Base-by-base conservation (phyloP, 2,888 invertebrate genomes). In the Gonocerus acuteangulatus region DNA sequence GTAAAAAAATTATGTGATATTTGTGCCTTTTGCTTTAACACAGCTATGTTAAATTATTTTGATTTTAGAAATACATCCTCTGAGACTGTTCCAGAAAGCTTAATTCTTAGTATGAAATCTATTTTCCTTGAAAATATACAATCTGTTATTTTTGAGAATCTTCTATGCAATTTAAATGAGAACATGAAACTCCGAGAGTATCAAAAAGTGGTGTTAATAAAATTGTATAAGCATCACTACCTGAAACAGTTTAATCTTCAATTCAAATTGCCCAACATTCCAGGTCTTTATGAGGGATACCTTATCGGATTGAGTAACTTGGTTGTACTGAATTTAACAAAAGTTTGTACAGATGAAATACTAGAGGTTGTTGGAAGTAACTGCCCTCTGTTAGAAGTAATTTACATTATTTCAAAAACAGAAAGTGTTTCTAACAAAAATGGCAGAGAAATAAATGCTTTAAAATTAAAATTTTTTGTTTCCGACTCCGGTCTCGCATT, bases 381-480 rank as follows among this genome's bases (percentile, higher is more conserved):
- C 36, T 62, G 62, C 36, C 59, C 62, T 36, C 42, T 45, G 13
- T 22, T 62, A 6, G 44, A 60, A 22, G 51, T 45, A 15, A 62
- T 62, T 42, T 42, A 60, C 22, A 62, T 62, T 27, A 32, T 60
- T 32, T 62, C 62, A 13, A 59, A 59, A 44, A 60, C 58, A 19
- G 62, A 59, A 27, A 60, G 59, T 18, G 48, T 23, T 1, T 49
- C 49, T 18, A 45, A 27, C 3, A 49, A 49, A 16, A 23, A 13
- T 49, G 19, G 32, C 6, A 49, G 32, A 15, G 27, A 22, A 15
- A 34, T 62, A 6, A 62, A 62, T 27, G 62, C 62, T n/a, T 32
- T 62, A 19, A 49, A 48, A 36, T 39, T 62, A 23, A 57, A 60
- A 19, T 62, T 51, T 44, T 59, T 60, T 19, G 51, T 62, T 16